Evolutionary conservation across 2,888 invertebrate species (phyloP), one percentile per base, ranked within the genome.

Genomic region (Acanthosoma haemorrhoidale): DNA sequence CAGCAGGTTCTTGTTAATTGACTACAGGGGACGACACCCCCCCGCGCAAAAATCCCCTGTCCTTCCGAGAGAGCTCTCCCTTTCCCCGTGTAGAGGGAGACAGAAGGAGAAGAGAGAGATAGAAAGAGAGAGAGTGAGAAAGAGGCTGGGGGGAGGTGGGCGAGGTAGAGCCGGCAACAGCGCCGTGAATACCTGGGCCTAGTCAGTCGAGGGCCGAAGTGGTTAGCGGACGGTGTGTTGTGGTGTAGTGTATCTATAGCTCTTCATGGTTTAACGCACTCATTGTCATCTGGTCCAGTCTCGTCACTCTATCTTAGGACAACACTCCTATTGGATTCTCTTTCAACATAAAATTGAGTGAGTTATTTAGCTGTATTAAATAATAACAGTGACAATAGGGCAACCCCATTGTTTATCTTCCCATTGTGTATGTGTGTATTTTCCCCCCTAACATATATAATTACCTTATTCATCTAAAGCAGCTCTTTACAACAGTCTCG

Each of bases 281-380:
- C 13, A 61, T 61, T 61, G 36, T 61, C 61, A 3, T 21, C 38
- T 61, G 36, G 21, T 16, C 38, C 61, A 61, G 36, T 51, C 61
- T 61, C 36, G 34, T 61, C 61, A 18, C 16, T 13, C 34, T 21
- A 21, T 61, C 51, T n/a, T 51, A 51, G n/a, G n/a, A n/a, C n/a
- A n/a, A n/a, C 6, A 6, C 51, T 51, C 51, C 21, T 25, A 21
- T 61, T 61, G 38, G 11, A 16, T 61, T 61, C 41, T 41, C 61
- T 61, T 61, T 61, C 61, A 61, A 36, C 61, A 13, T 31, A 61
- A 61, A 61, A 61, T 61, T 61, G 61, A 61, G 61, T 61, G 61
- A 61, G 61, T 61, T 61, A 61, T 61, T 61, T 61, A 36, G 34
- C 51, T n/a, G 29, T 51, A 25, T 51, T 51, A 51, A 51, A 51